Base-by-base conservation (phyloP, 1,140 invertebrate species). In the Hyles vespertilio region DNA sequence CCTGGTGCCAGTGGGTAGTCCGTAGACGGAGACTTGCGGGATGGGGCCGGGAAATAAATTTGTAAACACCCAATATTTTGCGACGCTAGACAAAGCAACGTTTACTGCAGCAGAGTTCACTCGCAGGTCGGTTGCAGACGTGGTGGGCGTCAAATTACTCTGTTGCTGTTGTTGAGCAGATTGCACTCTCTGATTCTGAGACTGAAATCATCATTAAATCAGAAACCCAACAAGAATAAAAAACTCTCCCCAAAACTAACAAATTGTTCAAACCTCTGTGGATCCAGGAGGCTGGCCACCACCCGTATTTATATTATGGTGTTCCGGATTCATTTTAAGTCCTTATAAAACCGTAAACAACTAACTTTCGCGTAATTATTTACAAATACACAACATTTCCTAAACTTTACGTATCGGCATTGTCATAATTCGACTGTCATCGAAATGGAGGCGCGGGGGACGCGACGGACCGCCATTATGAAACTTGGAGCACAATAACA, bases 11-110 rank as follows among this genome's bases (percentile, higher is more conserved):
- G 85, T 69, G n/a, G 91, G 90, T 50, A 92, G 69, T 7, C 91
- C 91, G 70, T 92, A 92, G 33, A 92, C 91, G n/a, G 91, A 91
- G 32, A 93, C 92, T 86, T 93, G 92, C 43, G 92, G 91, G 71
- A 93, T 84, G 7, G 91, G 91, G 33, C 91, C 91, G 22, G 92
- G 92, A 70, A 93, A 91, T 52, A 93, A 79, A 86, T 92, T 93
- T 54, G 92, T 93, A 75, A 93, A 89, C 64, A 93, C 92, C 92
- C 92, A 93, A 72, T 92, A 93, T 76, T 93, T 93, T 40, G 92
- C 92, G 53, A 93, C 91, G 81, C 90, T 92, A 57, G 91, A 91
- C 76, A 92, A 84, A 70, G 91, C 90, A 54, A 92, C 91, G 79
- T 91, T 92, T 45, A 92, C 86, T 45, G 91, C 91, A 34, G 91